A percentile compares a stretch with the other conserved stretches of the same genome.
Conservation (phyloP, 2,888 invertebrate genomes). For the Yponomeuta evonymella region DNA sequence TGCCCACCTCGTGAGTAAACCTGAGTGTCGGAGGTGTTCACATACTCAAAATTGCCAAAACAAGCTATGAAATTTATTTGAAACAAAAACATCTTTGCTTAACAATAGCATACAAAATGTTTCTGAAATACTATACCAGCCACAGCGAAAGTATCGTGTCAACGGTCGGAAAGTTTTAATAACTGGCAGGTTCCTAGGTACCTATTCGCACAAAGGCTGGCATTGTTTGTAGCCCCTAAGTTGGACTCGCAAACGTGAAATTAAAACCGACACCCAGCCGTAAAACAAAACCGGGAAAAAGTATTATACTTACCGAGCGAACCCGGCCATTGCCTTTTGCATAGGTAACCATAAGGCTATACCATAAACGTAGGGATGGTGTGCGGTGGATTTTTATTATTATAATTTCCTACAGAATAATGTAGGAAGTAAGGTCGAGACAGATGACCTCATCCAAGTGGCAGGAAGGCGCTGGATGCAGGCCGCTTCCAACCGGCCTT, state of each 20-base stretch:
- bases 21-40: too few relatives aligned
- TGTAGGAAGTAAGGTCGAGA: too few relatives aligned
- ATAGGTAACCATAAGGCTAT: neutral
- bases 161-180: constrained; percentile 49
- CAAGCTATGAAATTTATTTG: too few relatives aligned
- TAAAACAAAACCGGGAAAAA: constrained; percentile 12
- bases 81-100: too few relatives aligned
- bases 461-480: too few relatives aligned
- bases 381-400: too few relatives aligned
- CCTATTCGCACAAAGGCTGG: constrained; percentile 37
- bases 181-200: constrained; percentile 34
- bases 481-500: too few relatives aligned
- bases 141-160: constrained; percentile 13
- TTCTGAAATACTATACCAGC: neutral
- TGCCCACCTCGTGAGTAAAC: too few relatives aligned
- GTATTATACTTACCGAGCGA: neutral
- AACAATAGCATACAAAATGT: too few relatives aligned
- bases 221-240: constrained; percentile 3
- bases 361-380: neutral
- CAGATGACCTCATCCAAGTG: too few relatives aligned
- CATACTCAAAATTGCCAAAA: too few relatives aligned
- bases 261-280: constrained; percentile 13
- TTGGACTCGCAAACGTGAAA: constrained; percentile 9
- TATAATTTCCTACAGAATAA: too few relatives aligned
- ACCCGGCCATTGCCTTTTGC: neutral